Base-by-base conservation (phyloP, 2,113 vertebrate genomes). In the Scopus umbretta region DNA sequence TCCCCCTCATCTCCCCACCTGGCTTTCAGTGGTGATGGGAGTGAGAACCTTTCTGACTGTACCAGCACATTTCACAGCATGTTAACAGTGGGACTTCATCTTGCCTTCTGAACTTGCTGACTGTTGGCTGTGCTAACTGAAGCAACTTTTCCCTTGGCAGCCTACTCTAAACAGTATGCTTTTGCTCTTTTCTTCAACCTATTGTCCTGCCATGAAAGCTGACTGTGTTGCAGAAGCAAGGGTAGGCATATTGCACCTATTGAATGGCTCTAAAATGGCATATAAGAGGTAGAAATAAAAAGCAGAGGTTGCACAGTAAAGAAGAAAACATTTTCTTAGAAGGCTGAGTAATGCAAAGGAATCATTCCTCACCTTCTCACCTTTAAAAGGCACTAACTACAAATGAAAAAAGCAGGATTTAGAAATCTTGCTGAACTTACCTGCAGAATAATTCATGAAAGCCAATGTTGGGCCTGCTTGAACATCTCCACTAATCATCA, bases 401-500 rank as follows among this genome's bases (percentile, higher is more conserved):
- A 90, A 62, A 90, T 53, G 9, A 88, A 88, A 68, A 78, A 88
- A 40, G 4, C 0, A 9, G 38, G 26, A 73, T 83, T 88, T 76
- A 70, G 75, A 85, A 88, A n/a, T 66, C 67, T 83, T 38, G 16
- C 38, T 90, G 82, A 88, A 95, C 3, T 82, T 72, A 40, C 18
- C 43, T 71, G 13, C 13, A 89, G 65, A 94, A 87, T 84, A 84
- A 94, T 90, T 93, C 9, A 92, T 63, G 23, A 81, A 84, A 92
- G 23, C 2, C 20, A 74, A 10, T 71, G 17, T 7, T 72, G 19
- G 18, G 30, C 79, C 78, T 95, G 10, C 40, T 81, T 86, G 68
- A 95, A 59, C 56, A 58, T 68, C 47, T 82, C 29, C 50, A 45
- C 34, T 86, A 83, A 83, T 81, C 76, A 91, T 8, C 16, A 62